Base-by-base conservation (phyloP, 92 coral and sea anemone species). In the Epizoanthus fatuus region DNA sequence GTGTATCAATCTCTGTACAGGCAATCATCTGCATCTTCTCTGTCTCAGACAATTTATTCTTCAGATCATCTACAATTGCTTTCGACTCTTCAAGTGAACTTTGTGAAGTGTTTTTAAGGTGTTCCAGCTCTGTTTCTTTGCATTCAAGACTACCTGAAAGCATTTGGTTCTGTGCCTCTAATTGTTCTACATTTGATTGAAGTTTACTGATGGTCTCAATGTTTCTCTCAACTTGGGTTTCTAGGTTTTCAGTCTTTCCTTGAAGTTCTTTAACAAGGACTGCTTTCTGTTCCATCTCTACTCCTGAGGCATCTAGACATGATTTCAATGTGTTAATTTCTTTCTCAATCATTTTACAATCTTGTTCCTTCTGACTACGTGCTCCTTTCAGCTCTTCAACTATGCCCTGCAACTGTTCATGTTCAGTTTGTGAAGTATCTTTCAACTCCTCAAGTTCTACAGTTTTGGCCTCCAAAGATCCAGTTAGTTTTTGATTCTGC, bases 231-330 rank as follows among this genome's bases (percentile, higher is more conserved):
- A 92, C 72, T 79, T 88, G 92, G 4, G 86, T 77, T 79, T 92
- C 92, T 51, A 86, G 83, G n/a, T 86, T 86, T 37, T 76, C 84
- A 49, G 76, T 66, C 37, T 81, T 92, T 51, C 56, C 90, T 54
- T 68, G 57, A 37, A 95, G 80, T 52, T 91, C 91, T 60, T 73
- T 72, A 19, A 89, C 87, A 55, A 47, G 56, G 59, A 15, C 29
- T 1, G 35, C 49, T 44, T 66, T 85, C 13, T 42, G 56, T 63
- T 37, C 84, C 8, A 62, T 4, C 44, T 78, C 89, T 5, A 15
- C 2, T 62, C 55, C 84, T 9, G 80, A 80, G 29, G 87, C 87
- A 14, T 90, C 90, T 8, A 91, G 70, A 54, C 90, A 83, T 6
- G 73, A 86, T 4, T 45, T 32, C 35, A 92, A 5, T n/a, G 63